Evolutionary conservation across 2,888 invertebrate genomes (phyloP), one percentile per base, ranked within the genome.

Genomic region (Scaptodrosophila latifasciaeformis): DNA sequence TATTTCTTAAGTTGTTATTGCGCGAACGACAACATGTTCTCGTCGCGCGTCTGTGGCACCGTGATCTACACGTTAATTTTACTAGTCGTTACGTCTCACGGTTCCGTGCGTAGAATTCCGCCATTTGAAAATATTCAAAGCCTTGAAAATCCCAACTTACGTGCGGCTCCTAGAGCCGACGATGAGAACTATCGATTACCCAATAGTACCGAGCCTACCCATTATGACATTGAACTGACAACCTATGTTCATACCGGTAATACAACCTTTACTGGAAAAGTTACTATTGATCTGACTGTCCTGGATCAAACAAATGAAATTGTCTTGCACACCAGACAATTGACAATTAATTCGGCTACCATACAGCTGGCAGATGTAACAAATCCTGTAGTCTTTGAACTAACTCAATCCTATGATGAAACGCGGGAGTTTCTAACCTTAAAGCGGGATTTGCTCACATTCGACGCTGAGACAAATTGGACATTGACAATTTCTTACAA

Each of bases 401-500:
- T 66, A 10, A 18, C 0, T 0, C 0, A 1, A 1, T 12, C n/a
- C 0, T 67, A 64, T 17, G 67, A 82, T 19, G 2, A 1, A 1
- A 57, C 52, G 1, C 75, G 77, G 2, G 85, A 85, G 47, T 85
- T 85, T 54, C 64, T 83, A 5, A 75, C 49, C 5, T 43, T 84
- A 2, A 55, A 48, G 6, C 62, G 67, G 0, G 60, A 10, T 35
- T 29, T 24, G 7, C 9, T 3, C 1, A 39, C 56, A 2, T 65
- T 83, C 10, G 1, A 34, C 0, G 53, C 80, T 0, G 84, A 86
- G 0, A 82, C 83, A 12, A 84, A 84, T 0, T 89, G 91, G 69
- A 77, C 78, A 0, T 66, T 91, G 1, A 82, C 86, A 24, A 90
- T 92, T 58, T 71, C 84, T 0, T 94, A 90, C 67, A 75, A 77